These are phyloP conservation scores for Drosophila nebulosa DNA, from an alignment of 1,140 invertebrate genomes.

Conservation along the genomic window DNA sequence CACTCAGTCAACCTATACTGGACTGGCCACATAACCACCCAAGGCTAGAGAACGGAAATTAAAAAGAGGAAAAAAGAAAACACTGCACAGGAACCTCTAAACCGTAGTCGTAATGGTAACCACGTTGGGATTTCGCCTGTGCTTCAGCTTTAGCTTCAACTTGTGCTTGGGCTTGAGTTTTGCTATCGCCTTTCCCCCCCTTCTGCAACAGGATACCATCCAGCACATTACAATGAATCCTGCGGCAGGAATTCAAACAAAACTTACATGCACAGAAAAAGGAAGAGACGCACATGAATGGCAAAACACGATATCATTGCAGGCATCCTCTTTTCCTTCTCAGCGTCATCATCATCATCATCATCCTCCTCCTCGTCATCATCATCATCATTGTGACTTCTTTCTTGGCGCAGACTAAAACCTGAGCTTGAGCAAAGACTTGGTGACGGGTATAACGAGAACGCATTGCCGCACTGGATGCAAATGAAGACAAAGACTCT, in stretches of 20 bases:
- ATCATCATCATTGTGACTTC: neutral
- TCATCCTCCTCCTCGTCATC: neutral
- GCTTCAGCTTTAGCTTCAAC: slow-evolving; percentile 15
- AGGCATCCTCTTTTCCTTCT: neutral
- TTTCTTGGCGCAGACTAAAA: slow-evolving; percentile 1
- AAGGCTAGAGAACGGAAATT: slow-evolving; percentile 66
- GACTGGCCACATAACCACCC: slow-evolving; percentile 35
- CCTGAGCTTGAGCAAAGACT: slow-evolving; percentile 14
- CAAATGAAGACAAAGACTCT: slow-evolving; percentile 3
- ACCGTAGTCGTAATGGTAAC: slow-evolving; percentile 47
- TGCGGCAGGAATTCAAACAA: slow-evolving; percentile 65
- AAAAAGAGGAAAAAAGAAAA: slow-evolving; percentile 75
- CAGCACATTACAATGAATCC: slow-evolving; percentile 73
- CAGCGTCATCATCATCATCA: slow-evolving; percentile 5
- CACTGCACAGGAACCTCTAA: slow-evolving; percentile 65
- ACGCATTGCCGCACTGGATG: neutral
- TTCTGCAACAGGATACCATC: slow-evolving; percentile 51
- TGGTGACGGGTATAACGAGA: slow-evolving; percentile 55
- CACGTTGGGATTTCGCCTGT: neutral
- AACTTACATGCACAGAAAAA: slow-evolving; percentile 41
- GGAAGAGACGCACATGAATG: slow-evolving; percentile 29
- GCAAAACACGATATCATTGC: slow-evolving; percentile 50
- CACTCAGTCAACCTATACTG: neutral
- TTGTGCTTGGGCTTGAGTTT: slow-evolving; percentile 10
- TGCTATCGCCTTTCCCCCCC: neutral